Evolutionary conservation across 2,888 invertebrate genomes (phyloP).

Genomic region (Candidula unifasciata): DNA sequence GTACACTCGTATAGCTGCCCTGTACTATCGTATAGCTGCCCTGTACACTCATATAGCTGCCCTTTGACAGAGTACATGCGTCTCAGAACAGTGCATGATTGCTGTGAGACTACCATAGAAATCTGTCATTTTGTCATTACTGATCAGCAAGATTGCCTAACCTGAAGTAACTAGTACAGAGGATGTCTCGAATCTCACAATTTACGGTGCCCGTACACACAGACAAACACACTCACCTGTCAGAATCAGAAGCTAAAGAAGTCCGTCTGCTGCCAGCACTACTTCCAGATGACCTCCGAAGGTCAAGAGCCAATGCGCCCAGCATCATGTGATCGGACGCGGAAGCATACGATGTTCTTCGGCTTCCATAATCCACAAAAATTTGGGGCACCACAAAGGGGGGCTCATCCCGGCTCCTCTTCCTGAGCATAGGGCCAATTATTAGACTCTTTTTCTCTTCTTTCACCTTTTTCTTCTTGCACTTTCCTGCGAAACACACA

Average conservation of each 20-base stretch:
- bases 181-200: no score
- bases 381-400: conserved; percentile 69
- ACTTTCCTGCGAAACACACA: conserved; percentile 56
- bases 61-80: no score
- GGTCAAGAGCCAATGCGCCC: conserved; percentile 58
- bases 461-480: conserved; percentile 57
- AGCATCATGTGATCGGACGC: conserved; percentile 61
- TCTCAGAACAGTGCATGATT: no score
- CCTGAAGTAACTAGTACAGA: no score
- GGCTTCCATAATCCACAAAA: conserved; percentile 73
- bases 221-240: conserved; percentile 39
- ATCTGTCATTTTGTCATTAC: no score
- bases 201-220: neutral
- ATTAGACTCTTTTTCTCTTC: conserved; percentile 70
- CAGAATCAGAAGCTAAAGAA: conserved; percentile 52
- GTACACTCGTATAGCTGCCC: no score
- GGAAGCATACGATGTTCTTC: conserved; percentile 71
- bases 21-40: no score
- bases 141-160: no score
- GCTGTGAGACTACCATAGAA: no score
- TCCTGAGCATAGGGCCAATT: conserved; percentile 66
- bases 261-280: conserved; percentile 58
- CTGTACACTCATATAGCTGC: no score
- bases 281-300: conserved; percentile 57
- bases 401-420: conserved; percentile 66